These are phyloP conservation scores for Odiellus spinosus DNA, from an alignment of 2,888 invertebrate genomes.

Conservation along the genomic window DNA sequence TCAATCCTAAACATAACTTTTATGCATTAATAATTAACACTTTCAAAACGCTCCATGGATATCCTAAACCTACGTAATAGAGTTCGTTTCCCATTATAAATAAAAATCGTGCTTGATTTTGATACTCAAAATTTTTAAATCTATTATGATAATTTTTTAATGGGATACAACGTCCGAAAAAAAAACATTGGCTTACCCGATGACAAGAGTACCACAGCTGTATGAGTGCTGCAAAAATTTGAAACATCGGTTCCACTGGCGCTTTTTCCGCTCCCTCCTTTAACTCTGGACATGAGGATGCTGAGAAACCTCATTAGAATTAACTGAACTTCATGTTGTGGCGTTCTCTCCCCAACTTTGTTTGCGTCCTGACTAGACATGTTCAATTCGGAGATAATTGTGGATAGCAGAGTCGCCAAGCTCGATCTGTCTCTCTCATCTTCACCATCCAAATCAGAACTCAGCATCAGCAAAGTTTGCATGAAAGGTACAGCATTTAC, in stretches of 20 bases:
- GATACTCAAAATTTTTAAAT: too few species aligned
- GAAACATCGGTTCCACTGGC: slow-evolving; percentile 7
- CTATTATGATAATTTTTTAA: too few species aligned
- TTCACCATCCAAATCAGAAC: slow-evolving; percentile 70
- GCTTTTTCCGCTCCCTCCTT: slow-evolving; percentile 25
- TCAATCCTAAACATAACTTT: too few species aligned
- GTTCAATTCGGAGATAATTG: slow-evolving; percentile 41
- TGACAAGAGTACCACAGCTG: slow-evolving; percentile 10
- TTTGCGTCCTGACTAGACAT: slow-evolving; percentile 21
- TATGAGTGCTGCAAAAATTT: slow-evolving; percentile 13
- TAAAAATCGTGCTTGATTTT: too few species aligned
- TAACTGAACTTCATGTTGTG: slow-evolving; percentile 67
- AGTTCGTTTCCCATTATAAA: too few species aligned
- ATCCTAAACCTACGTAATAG: too few species aligned
- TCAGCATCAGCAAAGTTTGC: slow-evolving; percentile 69
- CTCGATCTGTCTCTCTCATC: slow-evolving; percentile 62
- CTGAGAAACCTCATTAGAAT: slow-evolving; percentile 74
- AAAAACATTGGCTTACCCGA: too few species aligned
- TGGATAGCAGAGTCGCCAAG: slow-evolving; percentile 54
- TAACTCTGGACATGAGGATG: slow-evolving; percentile 59
- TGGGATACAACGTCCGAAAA: too few species aligned
- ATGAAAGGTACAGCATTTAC: slow-evolving; percentile 67
- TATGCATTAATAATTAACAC: too few species aligned
- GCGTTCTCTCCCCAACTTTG: slow-evolving; percentile 42
- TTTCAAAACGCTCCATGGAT: too few species aligned